Percentiles rank a stretch among this genome's conserved stretches.
Evolutionary conservation across 2,113 vertebrate genomes (phyloP).

Genomic region (Mixornis gularis): DNA sequence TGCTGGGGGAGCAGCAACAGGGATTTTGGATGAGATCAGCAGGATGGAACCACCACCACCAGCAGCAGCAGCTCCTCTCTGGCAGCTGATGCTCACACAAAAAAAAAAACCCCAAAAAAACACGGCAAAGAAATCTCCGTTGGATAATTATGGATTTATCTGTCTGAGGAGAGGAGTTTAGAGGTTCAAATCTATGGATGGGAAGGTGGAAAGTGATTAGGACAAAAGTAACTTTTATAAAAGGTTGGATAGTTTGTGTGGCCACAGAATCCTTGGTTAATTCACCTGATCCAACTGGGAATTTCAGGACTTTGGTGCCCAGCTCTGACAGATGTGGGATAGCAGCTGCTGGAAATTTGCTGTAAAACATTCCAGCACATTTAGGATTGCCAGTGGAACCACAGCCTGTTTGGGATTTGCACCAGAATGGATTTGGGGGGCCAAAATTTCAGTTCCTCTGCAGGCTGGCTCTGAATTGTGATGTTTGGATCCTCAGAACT

Average conservation of each 20-base stretch:
- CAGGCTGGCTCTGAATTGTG: fast-evolving
- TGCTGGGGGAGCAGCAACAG: background rate
- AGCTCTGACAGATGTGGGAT: background rate
- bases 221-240: background rate
- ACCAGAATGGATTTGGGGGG: background rate
- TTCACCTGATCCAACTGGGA: background rate
- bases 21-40: background rate
- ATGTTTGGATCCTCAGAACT: background rate
- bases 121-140: background rate
- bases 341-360: background rate
- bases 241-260: background rate
- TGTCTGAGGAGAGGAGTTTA: background rate
- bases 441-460: background rate
- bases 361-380: background rate
- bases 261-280: background rate
- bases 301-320: fast-evolving
- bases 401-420: background rate
- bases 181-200: background rate
- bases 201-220: background rate
- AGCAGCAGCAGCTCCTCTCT: background rate
- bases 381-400: background rate
- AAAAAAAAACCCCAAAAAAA: no score
- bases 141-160: background rate
- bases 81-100: background rate
- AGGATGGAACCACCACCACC: background rate